Evolutionary conservation across 2,888 invertebrate genomes (phyloP).

Genomic region (Melangyna quadrimaculata): DNA sequence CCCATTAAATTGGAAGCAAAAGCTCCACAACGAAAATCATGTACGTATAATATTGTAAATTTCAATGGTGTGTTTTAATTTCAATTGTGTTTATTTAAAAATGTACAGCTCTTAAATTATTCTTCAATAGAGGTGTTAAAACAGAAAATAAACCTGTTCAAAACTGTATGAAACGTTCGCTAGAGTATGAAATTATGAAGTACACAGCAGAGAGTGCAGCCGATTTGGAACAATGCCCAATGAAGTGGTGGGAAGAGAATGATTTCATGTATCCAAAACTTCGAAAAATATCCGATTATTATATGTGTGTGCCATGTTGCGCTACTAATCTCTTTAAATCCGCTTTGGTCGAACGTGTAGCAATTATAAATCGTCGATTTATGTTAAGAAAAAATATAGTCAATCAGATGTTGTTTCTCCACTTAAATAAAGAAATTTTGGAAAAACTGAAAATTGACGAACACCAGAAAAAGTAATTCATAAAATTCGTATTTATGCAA

Average conservation of each 20-base stretch:
- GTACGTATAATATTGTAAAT: slow-evolving; percentile 3
- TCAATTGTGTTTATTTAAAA: background rate
- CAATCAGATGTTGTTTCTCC: slow-evolving; percentile 56
- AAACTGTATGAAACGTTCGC: slow-evolving; percentile 58
- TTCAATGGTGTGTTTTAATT: background rate
- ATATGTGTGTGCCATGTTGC: slow-evolving; percentile 75
- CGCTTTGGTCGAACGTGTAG: slow-evolving; percentile 16
- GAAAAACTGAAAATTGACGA: slow-evolving; percentile 19
- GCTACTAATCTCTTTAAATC: slow-evolving; percentile 70
- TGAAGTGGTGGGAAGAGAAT: slow-evolving; percentile 76
- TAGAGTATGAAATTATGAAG: slow-evolving; percentile 74
- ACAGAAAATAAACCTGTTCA: slow-evolving; percentile 29
- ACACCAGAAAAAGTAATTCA: slow-evolving; percentile 26
- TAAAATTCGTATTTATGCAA: background rate
- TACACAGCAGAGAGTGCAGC: slow-evolving; percentile 73
- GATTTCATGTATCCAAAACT: slow-evolving; percentile 73
- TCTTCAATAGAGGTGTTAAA: slow-evolving; percentile 72
- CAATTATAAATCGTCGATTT: slow-evolving; percentile 47
- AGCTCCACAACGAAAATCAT: slow-evolving; percentile 59
- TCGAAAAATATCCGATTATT: slow-evolving; percentile 74
- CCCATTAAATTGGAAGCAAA: slow-evolving; percentile 30
- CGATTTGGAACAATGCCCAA: slow-evolving; percentile 76
- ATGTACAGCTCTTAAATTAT: slow-evolving; percentile 73
- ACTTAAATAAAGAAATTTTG: slow-evolving; percentile 59
- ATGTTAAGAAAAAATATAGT: slow-evolving; percentile 52